Percentiles rank a stretch among this genome's conserved stretches.
Evolutionary conservation across 2,888 invertebrate species (phyloP).

Genomic region (Psylliodes chrysocephalus): DNA sequence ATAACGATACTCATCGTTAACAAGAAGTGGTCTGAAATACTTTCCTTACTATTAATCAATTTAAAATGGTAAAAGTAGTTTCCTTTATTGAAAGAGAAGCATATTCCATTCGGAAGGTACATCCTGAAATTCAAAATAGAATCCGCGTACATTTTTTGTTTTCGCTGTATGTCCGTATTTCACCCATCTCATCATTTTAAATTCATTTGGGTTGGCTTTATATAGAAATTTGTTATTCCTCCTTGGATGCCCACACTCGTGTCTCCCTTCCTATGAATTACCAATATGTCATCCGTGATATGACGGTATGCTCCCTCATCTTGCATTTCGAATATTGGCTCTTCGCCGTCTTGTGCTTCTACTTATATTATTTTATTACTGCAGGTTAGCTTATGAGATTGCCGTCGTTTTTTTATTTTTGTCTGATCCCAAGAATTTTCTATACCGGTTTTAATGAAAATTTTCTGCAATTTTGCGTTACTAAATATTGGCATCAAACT

Average conservation of each 20-base stretch:
- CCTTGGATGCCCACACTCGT: conserved; percentile 23
- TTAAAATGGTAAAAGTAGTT: too few relatives aligned
- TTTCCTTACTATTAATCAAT: too few relatives aligned
- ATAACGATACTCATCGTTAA: too few relatives aligned
- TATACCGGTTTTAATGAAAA: conserved; percentile 21
- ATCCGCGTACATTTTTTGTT: conserved; percentile 2
- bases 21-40: too few relatives aligned
- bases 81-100: too few relatives aligned
- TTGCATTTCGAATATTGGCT: conserved; percentile 34
- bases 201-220: conserved; percentile 35
- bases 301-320: conserved; percentile 22
- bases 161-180: background rate
- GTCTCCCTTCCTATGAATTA: conserved; percentile 39
- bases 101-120: too few relatives aligned
- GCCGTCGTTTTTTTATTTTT: conserved; percentile 19
- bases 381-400: conserved; percentile 28
- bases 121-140: background rate
- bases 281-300: conserved; percentile 40
- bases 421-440: conserved; percentile 7
- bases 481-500: too few relatives aligned
- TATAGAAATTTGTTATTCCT: conserved; percentile 34
- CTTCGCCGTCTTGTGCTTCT: conserved; percentile 8
- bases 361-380: conserved; percentile 33
- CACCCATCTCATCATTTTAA: conserved; percentile 29
- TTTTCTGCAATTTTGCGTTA: background rate